These are phyloP conservation scores for Euphydryas editha DNA, from an alignment of 2,888 invertebrate species.

Conservation along the genomic window DNA sequence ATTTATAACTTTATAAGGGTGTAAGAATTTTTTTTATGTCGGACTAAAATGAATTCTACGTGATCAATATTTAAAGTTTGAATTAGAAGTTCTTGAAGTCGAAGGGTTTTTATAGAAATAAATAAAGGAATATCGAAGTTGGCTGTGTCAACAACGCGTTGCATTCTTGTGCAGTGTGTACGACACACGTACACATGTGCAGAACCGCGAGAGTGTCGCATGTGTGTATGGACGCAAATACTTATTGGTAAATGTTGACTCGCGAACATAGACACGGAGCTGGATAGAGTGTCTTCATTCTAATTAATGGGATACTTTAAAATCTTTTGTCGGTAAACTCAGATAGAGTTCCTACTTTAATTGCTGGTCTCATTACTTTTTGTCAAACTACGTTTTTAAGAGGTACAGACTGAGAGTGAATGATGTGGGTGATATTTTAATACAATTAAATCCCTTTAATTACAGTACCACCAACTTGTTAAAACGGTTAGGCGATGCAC, in stretches of 20 bases:
- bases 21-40: conserved; percentile 44
- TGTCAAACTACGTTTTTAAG: conserved; percentile 13
- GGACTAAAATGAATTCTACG: conserved; percentile 41
- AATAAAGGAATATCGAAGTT: conserved; percentile 84
- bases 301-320: conserved; percentile 26
- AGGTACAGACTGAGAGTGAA: conserved; percentile 15
- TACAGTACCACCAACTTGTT: conserved; percentile 14
- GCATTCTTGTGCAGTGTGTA: conserved; percentile 81
- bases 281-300: conserved; percentile 37
- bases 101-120: conserved; percentile 81
- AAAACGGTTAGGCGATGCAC: conserved; percentile 5
- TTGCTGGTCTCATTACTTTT: conserved; percentile 36
- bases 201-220: conserved; percentile 40
- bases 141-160: conserved; percentile 83
- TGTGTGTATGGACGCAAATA: conserved; percentile 75
- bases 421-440: conserved; percentile 18
- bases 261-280: conserved; percentile 56
- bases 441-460: conserved; percentile 23
- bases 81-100: conserved; percentile 38
- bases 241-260: conserved; percentile 81
- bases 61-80: conserved; percentile 26
- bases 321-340: conserved; percentile 28
- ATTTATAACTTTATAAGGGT: conserved; percentile 45
- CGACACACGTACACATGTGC: conserved; percentile 60
- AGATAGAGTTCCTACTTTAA: conserved; percentile 30